phyloP scores from a whole-genome alignment of 1,140 invertebrate genomes.

The Metopolophium dirhodum region DNA sequence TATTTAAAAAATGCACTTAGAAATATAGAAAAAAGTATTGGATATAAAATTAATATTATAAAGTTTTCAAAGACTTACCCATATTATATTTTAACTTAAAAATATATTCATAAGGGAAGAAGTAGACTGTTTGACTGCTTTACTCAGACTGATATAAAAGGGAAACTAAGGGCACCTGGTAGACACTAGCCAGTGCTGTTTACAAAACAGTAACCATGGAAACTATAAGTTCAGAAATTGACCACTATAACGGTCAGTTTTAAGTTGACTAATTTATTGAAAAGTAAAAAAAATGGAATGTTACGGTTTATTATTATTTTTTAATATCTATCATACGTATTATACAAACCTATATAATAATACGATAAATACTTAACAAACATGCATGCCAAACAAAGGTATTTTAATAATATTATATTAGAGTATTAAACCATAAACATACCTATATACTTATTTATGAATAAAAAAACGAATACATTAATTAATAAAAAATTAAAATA shows the following conservation, averaged over 20 bases:
- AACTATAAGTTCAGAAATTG: slow-evolving; percentile 47
- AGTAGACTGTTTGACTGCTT: slow-evolving; percentile 45
- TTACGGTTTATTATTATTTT: slow-evolving; percentile 11
- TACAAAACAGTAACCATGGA: slow-evolving; percentile 53
- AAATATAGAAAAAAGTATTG: background rate
- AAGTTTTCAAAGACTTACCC: slow-evolving; percentile 44
- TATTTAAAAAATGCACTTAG: background rate
- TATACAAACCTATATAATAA: background rate
- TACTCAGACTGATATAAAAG: slow-evolving; percentile 42
- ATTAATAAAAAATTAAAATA: background rate
- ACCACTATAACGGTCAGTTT: slow-evolving; percentile 52
- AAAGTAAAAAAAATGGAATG: slow-evolving; percentile 21
- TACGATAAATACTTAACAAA: background rate
- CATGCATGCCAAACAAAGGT: background rate
- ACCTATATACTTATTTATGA: background rate
- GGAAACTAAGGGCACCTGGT: slow-evolving; percentile 40
- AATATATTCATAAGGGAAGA: slow-evolving; percentile 26
- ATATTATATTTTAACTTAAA: slow-evolving; percentile 39
- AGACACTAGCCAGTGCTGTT: slow-evolving; percentile 28
- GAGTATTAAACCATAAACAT: background rate
- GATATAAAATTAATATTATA: background rate
- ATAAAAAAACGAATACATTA: too few species aligned
- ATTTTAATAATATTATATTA: background rate
- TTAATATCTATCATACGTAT: background rate
- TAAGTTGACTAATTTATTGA: slow-evolving; percentile 29